Evolutionary conservation across 2,888 invertebrate genomes (phyloP), one percentile per base, ranked within the genome.

Genomic region (Monochamus alternatus): DNA sequence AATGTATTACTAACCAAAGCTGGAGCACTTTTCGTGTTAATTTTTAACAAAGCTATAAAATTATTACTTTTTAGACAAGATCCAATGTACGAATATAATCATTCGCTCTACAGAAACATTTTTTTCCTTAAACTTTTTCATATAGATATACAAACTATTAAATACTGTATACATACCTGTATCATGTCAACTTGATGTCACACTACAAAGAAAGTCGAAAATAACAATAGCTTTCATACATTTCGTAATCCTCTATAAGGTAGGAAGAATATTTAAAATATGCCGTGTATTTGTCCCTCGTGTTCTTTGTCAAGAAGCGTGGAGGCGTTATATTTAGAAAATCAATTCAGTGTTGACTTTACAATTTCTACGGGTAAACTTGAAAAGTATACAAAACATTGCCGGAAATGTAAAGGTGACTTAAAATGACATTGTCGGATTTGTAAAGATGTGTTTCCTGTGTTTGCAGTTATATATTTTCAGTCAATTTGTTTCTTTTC

Each of bases 321-420:
- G 81, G 80, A 83, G 84, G 83, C 78, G 82, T 83, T 81, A 77
- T 83, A 81, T 84, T 84, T 81, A 81, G 80, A 82, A 83, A 83
- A 80, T 81, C 81, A 79, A 79, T 80, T 79, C 78, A 80, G 77
- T 84, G 83, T 85, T 85, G 85, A 85, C 84, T 85, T 82, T 83
- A 82, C 80, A 83, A 84, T 83, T 83, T 82, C 81, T 82, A 82
- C 83, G 82, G 81, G 75, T 67, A 72, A 73, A 66, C 77, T 82
- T 77, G 81, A 82, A 82, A 78, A 77, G 80, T 81, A 70, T 69
- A 77, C 77, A 74, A 67, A 73, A 74, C 66, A 71, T 59, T 67
- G 66, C 78, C 76, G 80, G 78, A 80, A 80, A 78, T 73, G 74
- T 76, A 73, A 73, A 80, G 76, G 72, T 75, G 79, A 79, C 74